Evolutionary conservation across 2,888 invertebrate species (phyloP), one percentile per base, ranked within the genome.

Genomic region (Ichneumoninae sp.): DNA sequence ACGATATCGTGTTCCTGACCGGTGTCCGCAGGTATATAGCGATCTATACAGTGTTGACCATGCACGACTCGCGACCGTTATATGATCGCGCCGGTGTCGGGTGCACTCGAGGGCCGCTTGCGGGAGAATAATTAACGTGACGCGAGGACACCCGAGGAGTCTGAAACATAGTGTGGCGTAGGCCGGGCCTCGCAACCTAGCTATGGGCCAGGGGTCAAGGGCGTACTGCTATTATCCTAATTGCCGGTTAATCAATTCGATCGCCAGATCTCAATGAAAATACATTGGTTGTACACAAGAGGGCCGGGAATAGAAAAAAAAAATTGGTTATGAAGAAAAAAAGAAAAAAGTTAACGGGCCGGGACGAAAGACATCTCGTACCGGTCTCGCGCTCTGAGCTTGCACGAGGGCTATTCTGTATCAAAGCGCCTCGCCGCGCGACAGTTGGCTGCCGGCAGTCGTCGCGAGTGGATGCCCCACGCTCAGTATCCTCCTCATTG

Each of bases 391-490:
- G 74, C 40, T 40, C 19, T 66, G 63, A 63, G 69, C 40, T 65
- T 65, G 68, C 77, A 77, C 73, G 81, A 74, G 82, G 60, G 54
- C 63, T 65, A 79, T 78, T 81, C 66, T 22, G 76, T 81, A 73
- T 81, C 81, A 78, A 83, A 81, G 76, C 69, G 83, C 60, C 52
- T 69, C 71, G 60, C 83, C 57, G 76, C 70, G 66, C 57, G 80
- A 86, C 84, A 87, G 87, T 87, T 84, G 52, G 77, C 79, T 80
- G 70, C 71, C 76, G 83, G 85, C 76, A 76, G 26, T 83, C 81
- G 86, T 80, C 83, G 76, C 81, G 80, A 71, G 77, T 71, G 78
- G 84, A 75, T 78, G 71, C 66, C 75, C 33, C 26, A 73, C 60
- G 60, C 40, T 16, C 57, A 57, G 40, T 57, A 54, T 78, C 13